phyloP scores from a whole-genome alignment of 1,140 invertebrate species.

The Leptinotarsa lineolata region DNA sequence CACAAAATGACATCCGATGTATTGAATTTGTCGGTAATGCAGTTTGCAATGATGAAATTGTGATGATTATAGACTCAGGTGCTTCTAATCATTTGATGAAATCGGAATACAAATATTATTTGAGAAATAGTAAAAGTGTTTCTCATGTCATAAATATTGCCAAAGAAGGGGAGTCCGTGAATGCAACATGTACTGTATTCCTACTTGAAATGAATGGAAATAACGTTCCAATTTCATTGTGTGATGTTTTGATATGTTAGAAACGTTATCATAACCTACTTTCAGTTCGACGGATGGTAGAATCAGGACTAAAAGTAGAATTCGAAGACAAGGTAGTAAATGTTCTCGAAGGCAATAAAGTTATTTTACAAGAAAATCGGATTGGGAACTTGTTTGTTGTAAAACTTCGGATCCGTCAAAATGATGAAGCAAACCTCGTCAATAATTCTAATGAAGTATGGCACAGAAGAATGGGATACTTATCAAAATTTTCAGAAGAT shows the following conservation, averaged over 20 bases:
- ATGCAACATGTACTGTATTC: background rate
- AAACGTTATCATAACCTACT: background rate
- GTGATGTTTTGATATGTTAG: background rate
- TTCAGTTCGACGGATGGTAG: too few species aligned
- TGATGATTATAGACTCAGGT: background rate
- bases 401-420: background rate
- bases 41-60: background rate
- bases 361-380: background rate
- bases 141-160: background rate
- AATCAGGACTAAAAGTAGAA: background rate
- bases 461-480: too few species aligned
- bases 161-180: background rate
- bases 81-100: background rate
- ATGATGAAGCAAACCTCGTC: too few species aligned
- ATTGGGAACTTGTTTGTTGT: background rate
- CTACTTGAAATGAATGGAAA: background rate
- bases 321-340: background rate
- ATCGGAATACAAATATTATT: background rate
- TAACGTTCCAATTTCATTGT: background rate
- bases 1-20: too few species aligned
- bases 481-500: too few species aligned
- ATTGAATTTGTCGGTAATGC: too few species aligned
- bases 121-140: background rate
- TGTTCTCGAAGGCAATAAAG: background rate
- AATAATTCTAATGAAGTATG: too few species aligned